A percentile compares a stretch with the other conserved stretches of the same genome.
Conservation (phyloP, 2,888 invertebrate genomes). For the Augochlorella aurata region DNA sequence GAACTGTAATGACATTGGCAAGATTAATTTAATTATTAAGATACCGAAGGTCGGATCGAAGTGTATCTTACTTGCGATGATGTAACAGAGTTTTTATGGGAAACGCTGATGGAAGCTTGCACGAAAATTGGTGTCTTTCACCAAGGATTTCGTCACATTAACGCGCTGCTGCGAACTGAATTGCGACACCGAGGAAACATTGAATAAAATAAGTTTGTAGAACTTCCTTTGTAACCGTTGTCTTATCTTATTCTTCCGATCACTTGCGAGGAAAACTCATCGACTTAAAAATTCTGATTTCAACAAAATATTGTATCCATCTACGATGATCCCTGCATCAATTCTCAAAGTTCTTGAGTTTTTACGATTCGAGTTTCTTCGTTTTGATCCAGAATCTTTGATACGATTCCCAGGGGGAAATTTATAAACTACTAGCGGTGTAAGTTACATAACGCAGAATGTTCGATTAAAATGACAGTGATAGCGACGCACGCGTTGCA, state of each 20-base stretch:
- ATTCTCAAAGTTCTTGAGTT: no score
- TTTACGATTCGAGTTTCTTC: no score
- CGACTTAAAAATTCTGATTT: background rate
- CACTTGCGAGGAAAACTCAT: no score
- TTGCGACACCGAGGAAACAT: background rate
- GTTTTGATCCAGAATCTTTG: background rate
- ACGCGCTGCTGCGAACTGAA: background rate
- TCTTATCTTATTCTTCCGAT: background rate
- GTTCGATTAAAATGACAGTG: constrained; percentile 13
- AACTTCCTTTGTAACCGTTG: background rate
- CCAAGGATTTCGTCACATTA: background rate
- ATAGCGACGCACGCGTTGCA: constrained; percentile 28
- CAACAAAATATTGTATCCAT: background rate
- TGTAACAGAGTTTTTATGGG: background rate
- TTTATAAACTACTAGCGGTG: background rate
- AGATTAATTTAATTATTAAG: background rate
- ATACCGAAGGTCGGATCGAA: background rate
- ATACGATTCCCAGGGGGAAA: background rate
- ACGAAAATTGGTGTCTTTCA: background rate
- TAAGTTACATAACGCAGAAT: background rate
- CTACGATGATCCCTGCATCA: no score
- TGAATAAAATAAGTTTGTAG: no score
- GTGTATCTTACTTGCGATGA: background rate
- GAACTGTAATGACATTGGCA: background rate
- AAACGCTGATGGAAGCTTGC: background rate